Evolutionary conservation across 2,113 vertebrate species (phyloP), one percentile per base, ranked within the genome.

Genomic region (Cettia cetti): DNA sequence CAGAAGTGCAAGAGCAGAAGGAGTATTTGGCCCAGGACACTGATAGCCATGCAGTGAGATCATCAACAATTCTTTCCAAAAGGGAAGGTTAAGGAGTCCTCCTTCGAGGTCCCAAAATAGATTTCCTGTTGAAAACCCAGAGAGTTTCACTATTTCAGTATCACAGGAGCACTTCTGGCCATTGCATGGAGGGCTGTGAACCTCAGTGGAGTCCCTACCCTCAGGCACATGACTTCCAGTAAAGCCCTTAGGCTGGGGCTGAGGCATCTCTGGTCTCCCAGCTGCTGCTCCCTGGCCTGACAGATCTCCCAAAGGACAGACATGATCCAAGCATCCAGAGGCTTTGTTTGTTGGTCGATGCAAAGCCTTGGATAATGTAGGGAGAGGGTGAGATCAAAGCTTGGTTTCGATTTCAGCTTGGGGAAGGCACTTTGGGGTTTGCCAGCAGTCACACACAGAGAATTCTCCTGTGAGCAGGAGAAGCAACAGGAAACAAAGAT

Each of bases 101-200:
- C 93, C 85, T 92, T 44, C 50, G 77, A 35, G 39, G 44, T 80
- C 86, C 74, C 31, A 37, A 82, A 97, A 97, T 96, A 97, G 94
- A 96, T 66, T 97, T 98, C 90, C 93, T 95, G 74, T 90, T 94
- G 93, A 89, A 97, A 97, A 61, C 52, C 47, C 75, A 83, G 70
- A 70, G 13, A 96, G 75, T 87, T 86, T 63, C 64, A 64, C 82
- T 75, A 7, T 77, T 95, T 82, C 78, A 42, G 70, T 89, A 90
- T 92, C 92, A 68, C 66, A n/a, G 11, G 52, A 20, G 23, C 70
- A 57, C 60, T 71, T 78, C 69, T 96, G 96, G 83, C 57, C 52
- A 6, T 77, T 71, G 16, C 15, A 31, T 0, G 8, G 49, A 61
- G 85, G 82, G 78, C 11, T 84, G 61, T 44, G 81, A 87, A 44